A percentile compares a stretch with the other conserved stretches of the same genome.
Evolutionary conservation across 2,888 invertebrate species (phyloP).

Genomic region (Cephalotes varians): DNA sequence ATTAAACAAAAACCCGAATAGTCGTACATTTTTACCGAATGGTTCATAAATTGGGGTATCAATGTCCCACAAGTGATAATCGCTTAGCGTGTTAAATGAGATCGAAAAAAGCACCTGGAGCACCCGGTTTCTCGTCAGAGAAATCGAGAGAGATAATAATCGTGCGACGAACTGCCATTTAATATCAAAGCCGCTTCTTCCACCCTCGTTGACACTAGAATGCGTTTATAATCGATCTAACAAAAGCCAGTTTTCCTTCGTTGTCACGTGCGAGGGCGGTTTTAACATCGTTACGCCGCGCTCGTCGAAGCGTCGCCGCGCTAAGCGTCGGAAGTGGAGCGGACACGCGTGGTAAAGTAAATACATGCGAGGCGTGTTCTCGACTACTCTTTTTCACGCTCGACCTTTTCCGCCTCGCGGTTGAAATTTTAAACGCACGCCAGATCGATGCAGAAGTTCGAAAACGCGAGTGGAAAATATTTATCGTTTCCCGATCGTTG

Average conservation of each 20-base stretch:
- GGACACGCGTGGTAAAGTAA: constrained; percentile 75
- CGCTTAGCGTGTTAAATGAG: not conserved
- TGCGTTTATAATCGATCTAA: constrained; percentile 72
- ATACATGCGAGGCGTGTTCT: constrained; percentile 58
- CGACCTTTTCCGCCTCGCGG: constrained; percentile 68
- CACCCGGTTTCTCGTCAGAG: not conserved
- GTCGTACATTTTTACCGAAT: not conserved
- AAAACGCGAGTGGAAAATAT: constrained; percentile 15
- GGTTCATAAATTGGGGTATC: not conserved
- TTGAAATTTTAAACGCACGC: constrained; percentile 40
- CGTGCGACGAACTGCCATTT: constrained; percentile 46
- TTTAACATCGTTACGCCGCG: constrained; percentile 71
- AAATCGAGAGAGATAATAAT: constrained; percentile 44
- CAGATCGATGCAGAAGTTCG: constrained; percentile 24
- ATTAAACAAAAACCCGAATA: constrained; percentile 7
- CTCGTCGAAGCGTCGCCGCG: constrained; percentile 83
- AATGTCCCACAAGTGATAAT: not conserved
- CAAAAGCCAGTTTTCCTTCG: constrained; percentile 55
- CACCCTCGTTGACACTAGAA: constrained; percentile 60
- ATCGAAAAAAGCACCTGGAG: not conserved
- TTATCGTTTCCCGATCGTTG: not conserved
- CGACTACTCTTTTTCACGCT: constrained; percentile 63
- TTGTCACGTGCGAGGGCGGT: constrained; percentile 78
- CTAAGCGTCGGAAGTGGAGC: constrained; percentile 85
- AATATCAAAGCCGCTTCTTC: constrained; percentile 62